Base-by-base conservation (phyloP, 1,140 invertebrate species). In the Meloidogyne exigua region DNA sequence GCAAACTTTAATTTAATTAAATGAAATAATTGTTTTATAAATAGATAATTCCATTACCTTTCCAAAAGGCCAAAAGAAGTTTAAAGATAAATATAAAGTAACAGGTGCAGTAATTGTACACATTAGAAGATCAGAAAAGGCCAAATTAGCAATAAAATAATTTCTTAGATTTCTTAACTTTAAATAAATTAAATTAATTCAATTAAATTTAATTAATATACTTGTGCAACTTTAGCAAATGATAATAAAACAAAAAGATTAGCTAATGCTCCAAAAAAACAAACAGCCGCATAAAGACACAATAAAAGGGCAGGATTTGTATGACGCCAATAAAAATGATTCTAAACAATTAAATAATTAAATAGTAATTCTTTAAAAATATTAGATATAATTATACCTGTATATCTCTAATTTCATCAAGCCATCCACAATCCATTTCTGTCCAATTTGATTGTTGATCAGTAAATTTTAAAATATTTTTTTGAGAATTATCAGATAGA, bases 11-110 rank as follows among this genome's bases (percentile, higher is more conserved):
- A 25, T n/a, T n/a, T n/a, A n/a, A 28, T 4, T 21, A 44, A 18
- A 39, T 23, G 0, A n/a, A 12, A 28, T 76, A n/a, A n/a, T n/a
- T n/a, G n/a, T n/a, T n/a, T n/a, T n/a, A n/a, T n/a, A n/a, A n/a
- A n/a, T n/a, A n/a, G n/a, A n/a, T n/a, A n/a, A n/a, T n/a, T n/a
- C n/a, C n/a, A n/a, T n/a, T n/a, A 87, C 62, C 49, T 84, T 79
- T n/a, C 85, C 85, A 66, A 84, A 88, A 65, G 86, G 86, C 85
- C 85, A 87, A 72, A 87, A 87, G 21, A 87, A 71, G 75, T 87
- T 86, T 10, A 87, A 57, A 18, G 82, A 82, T 25, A 85, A 75
- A 72, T 87, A 87, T 18, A 87, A 70, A 23, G 85, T 87, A 18
- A 84, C 76, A 12, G 85, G 85, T n/a, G 82, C 85, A 5, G 85